Percentiles rank a stretch among this genome's conserved stretches.
phyloP scores from a whole-genome alignment of 2,113 vertebrate genomes.

The Ploceus nigricollis region DNA sequence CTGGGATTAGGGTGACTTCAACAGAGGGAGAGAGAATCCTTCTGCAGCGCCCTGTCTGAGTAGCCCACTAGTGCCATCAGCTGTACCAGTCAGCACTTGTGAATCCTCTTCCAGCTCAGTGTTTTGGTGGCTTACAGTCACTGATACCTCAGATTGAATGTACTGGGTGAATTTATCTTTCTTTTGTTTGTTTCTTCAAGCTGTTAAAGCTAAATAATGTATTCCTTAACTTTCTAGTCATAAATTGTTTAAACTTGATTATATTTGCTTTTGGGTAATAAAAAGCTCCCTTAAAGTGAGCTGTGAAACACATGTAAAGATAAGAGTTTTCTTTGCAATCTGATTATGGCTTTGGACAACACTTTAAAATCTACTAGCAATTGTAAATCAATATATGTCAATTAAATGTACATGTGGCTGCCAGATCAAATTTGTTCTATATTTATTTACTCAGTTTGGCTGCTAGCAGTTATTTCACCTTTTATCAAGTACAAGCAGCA shows the following conservation, averaged over 20 bases:
- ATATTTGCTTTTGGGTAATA: background rate
- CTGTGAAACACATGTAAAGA: background rate
- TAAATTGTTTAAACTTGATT: background rate
- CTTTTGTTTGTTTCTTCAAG: background rate
- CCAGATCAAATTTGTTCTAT: conserved; percentile 40
- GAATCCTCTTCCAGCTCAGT: background rate
- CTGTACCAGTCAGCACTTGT: background rate
- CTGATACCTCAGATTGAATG: background rate
- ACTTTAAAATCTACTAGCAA: background rate
- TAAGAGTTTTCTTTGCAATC: background rate
- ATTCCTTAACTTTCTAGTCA: background rate
- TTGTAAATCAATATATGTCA: conserved; percentile 51
- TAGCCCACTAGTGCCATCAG: rapidly evolving
- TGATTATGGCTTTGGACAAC: background rate
- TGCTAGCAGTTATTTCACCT: conserved; percentile 46
- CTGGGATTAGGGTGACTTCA: background rate
- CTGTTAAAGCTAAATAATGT: background rate
- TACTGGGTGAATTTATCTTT: background rate
- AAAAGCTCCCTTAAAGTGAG: background rate
- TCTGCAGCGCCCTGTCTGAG: background rate
- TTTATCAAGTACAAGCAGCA: conserved; percentile 43
- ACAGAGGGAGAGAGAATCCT: background rate
- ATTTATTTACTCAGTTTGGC: conserved; percentile 34
- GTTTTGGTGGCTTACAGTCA: background rate
- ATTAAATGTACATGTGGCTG: conserved; percentile 26